These are phyloP conservation scores for Aspiorhynchus laticeps DNA, from an alignment of 2,113 vertebrate genomes.

Conservation along the genomic window DNA sequence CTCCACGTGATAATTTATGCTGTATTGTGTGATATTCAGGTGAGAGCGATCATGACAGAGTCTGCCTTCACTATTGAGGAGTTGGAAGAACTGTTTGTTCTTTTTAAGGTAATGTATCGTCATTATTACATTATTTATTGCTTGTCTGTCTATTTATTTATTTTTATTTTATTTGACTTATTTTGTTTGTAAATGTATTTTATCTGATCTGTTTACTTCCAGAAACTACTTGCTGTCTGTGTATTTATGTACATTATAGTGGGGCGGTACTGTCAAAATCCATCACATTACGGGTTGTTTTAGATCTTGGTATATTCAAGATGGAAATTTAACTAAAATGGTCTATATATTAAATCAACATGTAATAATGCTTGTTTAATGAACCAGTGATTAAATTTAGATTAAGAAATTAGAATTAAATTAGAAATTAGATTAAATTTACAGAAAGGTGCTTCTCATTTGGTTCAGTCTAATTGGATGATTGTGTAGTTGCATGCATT, in stretches of 20 bases:
- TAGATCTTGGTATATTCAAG: no score
- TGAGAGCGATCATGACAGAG: conserved; percentile 91
- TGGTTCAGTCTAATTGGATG: neutral
- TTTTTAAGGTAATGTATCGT: conserved; percentile 91
- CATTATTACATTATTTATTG: no score
- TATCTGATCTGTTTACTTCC: neutral
- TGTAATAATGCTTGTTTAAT: no score
- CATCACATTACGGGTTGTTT: no score
- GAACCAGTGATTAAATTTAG: no score
- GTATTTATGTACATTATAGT: neutral
- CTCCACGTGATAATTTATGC: neutral
- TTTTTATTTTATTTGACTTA: neutral
- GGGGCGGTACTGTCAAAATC: no score
- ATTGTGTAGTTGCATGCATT: neutral
- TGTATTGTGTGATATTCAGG: conserved; percentile 70
- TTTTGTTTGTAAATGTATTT: neutral
- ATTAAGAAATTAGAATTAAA: no score
- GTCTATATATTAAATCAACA: no score
- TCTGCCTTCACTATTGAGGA: conserved; percentile 93
- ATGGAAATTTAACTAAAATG: no score
- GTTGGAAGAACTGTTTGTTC: conserved; percentile 91
- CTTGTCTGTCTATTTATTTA: neutral
- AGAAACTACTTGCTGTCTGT: neutral
- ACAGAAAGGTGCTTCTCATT: neutral
- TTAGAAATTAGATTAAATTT: no score